phyloP scores from a whole-genome alignment of 2,888 invertebrate genomes.

The Matsumyia berberina region DNA sequence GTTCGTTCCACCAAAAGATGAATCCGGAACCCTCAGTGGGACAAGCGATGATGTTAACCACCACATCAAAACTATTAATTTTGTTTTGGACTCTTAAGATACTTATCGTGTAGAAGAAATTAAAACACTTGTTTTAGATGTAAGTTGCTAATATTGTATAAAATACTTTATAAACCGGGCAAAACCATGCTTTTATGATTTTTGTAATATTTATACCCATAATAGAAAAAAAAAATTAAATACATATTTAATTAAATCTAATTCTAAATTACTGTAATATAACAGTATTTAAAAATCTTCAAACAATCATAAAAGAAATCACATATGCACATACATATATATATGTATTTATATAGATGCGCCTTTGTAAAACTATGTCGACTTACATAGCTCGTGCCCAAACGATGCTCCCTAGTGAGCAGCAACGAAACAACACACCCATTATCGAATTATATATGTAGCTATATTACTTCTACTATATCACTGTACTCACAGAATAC shows the following conservation, averaged over 20 bases:
- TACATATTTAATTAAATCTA: no score
- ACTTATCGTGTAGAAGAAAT: background rate
- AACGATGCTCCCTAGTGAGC: background rate
- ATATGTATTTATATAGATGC: background rate
- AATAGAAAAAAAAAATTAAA: background rate
- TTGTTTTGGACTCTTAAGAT: no score
- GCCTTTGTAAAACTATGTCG: constrained; percentile 18
- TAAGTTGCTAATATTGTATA: no score
- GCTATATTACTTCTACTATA: constrained; percentile 24
- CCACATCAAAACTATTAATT: no score
- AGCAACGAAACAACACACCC: constrained; percentile 11
- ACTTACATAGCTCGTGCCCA: background rate
- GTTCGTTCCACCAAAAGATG: no score
- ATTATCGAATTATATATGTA: background rate
- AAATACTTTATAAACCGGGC: no score
- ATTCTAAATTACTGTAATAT: no score
- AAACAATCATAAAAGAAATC: background rate
- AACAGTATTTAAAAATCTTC: background rate
- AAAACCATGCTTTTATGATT: no score
- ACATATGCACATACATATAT: background rate
- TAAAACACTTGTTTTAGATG: background rate
- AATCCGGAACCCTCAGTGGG: no score
- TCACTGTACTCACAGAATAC: constrained; percentile 7
- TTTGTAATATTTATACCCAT: background rate
- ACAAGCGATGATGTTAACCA: no score